Evolutionary conservation across 2,888 invertebrate genomes (phyloP), one percentile per base, ranked within the genome.

Genomic region (Brachypalpus laphriformis): DNA sequence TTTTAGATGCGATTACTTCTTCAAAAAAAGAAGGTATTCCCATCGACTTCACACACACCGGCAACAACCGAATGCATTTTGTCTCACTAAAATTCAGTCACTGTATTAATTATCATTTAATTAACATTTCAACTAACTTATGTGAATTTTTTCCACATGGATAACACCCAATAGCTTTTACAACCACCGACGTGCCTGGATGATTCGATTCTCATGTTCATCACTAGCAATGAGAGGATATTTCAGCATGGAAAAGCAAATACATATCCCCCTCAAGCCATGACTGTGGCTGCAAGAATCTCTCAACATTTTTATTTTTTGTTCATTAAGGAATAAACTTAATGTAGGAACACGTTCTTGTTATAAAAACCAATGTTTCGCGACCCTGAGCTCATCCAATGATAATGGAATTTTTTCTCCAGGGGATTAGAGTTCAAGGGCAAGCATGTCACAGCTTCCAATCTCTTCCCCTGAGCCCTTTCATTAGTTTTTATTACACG

Each of bases 311-410:
- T 42, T 31, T 25, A 25, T 25, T 25, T 25, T 45, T 20, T 31
- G 14, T 34, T 57, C 45, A 40, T 40, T 40, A 16, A n/a, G 22
- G n/a, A 59, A 9, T 18, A 25, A 25, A 7, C 1, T 14, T 14
- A 20, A 40, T 59, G 45, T 5, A 20, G 6, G 59, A 14, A n/a
- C 42, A 42, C 31, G 45, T 54, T 11, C 16, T 37, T 51, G 11
- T 18, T 57, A 16, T 40, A 22, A 25, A 22, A 37, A 37, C 20
- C 57, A 57, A 57, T 61, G 40, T 25, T 25, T 45, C 42, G 18
- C 47, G 31, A 42, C 56, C 56, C 40, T 56, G 45, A 68, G 28
- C 28, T 20, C 14, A 28, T 54, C 40, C 28, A 11, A 54, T 18
- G 16, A 34, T 34, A 65, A 65, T 34, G 34, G 34, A 11, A 18